Base-by-base conservation (phyloP, 2,888 invertebrate species). In the Drosophila cyrtoloma region DNA sequence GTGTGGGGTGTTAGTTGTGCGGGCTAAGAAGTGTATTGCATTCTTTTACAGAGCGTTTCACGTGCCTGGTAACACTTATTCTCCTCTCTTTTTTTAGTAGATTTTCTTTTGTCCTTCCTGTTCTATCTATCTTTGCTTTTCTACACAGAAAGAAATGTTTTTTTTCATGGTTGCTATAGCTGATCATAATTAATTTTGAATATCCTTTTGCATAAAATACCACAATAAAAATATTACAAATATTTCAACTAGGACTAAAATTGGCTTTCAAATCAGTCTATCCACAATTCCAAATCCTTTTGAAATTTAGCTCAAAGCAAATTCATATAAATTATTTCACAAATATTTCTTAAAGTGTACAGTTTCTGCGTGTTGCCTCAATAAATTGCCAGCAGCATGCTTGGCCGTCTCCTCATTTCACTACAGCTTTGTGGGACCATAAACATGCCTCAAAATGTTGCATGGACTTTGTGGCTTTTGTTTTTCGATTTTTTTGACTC, bases 361-460 rank as follows among this genome's bases (percentile, higher is more conserved):
- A 10, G 10, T 19, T n/a, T 30, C 12, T 3, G n/a, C 30, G 57
- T 9, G n/a, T 37, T 9, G 19, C 4, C 47, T 57, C 44, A 77
- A 84, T 79, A 86, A 79, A 84, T 75, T 74, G 79, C 71, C 51
- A 50, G 66, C 61, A 58, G 47, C 72, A 51, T 76, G 55, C 61
- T 51, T 67, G 44, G n/a, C 28, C n/a, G 35, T 19, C 35, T 47
- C 30, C 19, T 39, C 39, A 39, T 30, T 42, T 52, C 44, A 39
- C 50, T 50, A 53, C 64, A 16, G 44, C 52, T 70, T 70, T 76
- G 57, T 73, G 67, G 60, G 22, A 61, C 57, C 76, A 87, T 86
- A 87, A 86, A 89, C 75, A 58, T 84, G 71, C 76, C 74, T 69
- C 66, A 77, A 82, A 89, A 78, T 87, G 89, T 82, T 87, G 85